Evolutionary conservation across 1,140 invertebrate genomes (phyloP).

Genomic region (Delia radicum): DNA sequence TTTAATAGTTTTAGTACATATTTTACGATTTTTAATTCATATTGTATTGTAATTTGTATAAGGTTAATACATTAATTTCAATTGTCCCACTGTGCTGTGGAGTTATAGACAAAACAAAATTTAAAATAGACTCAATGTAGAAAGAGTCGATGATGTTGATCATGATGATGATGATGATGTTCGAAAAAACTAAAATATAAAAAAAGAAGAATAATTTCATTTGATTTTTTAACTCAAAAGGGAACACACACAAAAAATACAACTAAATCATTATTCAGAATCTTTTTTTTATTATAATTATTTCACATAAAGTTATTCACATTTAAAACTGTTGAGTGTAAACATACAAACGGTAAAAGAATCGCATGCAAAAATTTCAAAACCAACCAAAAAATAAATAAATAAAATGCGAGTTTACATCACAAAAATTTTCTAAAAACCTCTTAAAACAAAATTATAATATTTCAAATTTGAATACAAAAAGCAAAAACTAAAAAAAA

Average conservation of each 20-base stretch:
- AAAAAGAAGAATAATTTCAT: slow-evolving; percentile 9
- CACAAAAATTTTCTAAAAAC: too few relatives aligned
- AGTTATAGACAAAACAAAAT: neutral
- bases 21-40: too few relatives aligned
- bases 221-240: slow-evolving; percentile 15
- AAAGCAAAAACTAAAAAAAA: too few relatives aligned
- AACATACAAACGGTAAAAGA: neutral
- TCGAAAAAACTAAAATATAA: neutral
- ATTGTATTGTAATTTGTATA: too few relatives aligned
- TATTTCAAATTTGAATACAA: neutral
- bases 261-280: slow-evolving; percentile 20
- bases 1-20: too few relatives aligned
- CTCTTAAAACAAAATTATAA: neutral
- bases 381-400: neutral
- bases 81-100: neutral
- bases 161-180: neutral
- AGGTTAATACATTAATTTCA: too few relatives aligned
- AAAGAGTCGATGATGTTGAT: neutral
- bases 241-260: neutral
- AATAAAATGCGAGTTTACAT: neutral
- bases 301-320: slow-evolving; percentile 3
- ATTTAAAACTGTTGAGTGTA: slow-evolving; percentile 12
- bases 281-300: neutral
- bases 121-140: neutral
- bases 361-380: neutral